phyloP scores from a whole-genome alignment of 2,888 invertebrate species.

The Choristoneura rosaceana region DNA sequence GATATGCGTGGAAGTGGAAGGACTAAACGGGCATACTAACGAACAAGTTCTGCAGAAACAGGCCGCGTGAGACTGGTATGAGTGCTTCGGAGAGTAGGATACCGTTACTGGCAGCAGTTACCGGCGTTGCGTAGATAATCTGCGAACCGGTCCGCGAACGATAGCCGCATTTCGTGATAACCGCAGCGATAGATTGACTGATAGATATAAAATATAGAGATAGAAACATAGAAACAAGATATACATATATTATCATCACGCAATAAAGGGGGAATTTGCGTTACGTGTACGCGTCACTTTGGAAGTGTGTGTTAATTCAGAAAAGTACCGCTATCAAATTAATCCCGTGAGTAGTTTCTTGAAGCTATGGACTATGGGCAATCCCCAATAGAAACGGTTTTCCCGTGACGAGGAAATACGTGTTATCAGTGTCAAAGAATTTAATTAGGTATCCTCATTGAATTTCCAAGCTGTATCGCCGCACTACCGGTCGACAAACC shows the following conservation, averaged over 20 bases:
- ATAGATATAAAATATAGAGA: constrained; percentile 47
- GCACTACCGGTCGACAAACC: constrained; percentile 55
- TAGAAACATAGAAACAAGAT: constrained; percentile 30
- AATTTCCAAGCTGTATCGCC: constrained; percentile 49
- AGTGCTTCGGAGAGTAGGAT: constrained; percentile 64
- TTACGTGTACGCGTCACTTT: not conserved
- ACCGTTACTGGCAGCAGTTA: constrained; percentile 75
- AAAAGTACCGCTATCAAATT: constrained; percentile 2
- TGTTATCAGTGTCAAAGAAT: constrained; percentile 47
- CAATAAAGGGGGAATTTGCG: not conserved
- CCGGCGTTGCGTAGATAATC: constrained; percentile 72
- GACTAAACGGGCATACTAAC: constrained; percentile 62
- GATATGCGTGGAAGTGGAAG: constrained; percentile 62
- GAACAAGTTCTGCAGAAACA: constrained; percentile 70
- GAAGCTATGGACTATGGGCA: constrained; percentile 13
- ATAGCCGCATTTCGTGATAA: constrained; percentile 62
- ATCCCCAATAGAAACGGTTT: constrained; percentile 43
- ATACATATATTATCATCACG: constrained; percentile 14
- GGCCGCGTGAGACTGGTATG: constrained; percentile 64
- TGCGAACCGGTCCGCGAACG: constrained; percentile 68
- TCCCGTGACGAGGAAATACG: constrained; percentile 46
- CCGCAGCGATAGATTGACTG: constrained; percentile 55
- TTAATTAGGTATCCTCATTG: constrained; percentile 46
- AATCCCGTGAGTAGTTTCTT: not conserved
- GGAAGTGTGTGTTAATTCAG: not conserved